Evolutionary conservation across 2,113 vertebrate genomes (phyloP), one percentile per base, ranked within the genome.

Genomic region (Rhineura floridana): DNA sequence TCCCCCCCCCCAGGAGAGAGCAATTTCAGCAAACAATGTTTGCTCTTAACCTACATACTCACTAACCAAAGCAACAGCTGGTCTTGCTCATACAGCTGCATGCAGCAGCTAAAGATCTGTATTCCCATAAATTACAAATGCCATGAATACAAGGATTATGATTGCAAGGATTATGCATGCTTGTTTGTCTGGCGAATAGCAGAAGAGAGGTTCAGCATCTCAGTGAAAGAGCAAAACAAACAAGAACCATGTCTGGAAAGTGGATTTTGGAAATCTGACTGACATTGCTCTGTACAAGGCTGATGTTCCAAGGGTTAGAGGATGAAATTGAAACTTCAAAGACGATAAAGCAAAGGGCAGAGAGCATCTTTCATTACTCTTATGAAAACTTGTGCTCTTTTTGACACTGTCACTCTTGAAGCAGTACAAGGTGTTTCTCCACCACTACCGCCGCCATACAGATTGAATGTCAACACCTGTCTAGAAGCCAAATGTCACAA

Each of bases 241-340:
- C 52, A 48, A 81, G 67, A 46, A 73, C 3, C 2, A 3, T 73
- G 33, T 33, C 9, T 63, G 44, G 33, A 82, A 63, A 83, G 55
- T 28, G 44, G 55, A 39, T 50, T 63, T 83, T 46, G 65, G 52
- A 88, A 88, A 62, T 50, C 25, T 33, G 46, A 44, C 19, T 88
- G 84, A 76, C 30, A 11, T 59, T 52, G 30, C 36, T 30, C 10
- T 72, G 39, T 21, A 72, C 25, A 75, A 63, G 59, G 48, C n/a
- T 50, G 59, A 19, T 15, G 59, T 52, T 77, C 59, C 5, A 67
- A 50, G 28, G 50, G 72, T 83, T 83, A 83, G 46, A 23, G 80
- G 25, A 83, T 83, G 69, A 88, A 88, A 88, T 67, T 82, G 69
- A 88, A 88, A 52, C 72, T 65, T 76, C 59, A 77, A 88, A 80